Evolutionary conservation across 2,113 vertebrate genomes (phyloP).

Genomic region (Vimba vimba): DNA sequence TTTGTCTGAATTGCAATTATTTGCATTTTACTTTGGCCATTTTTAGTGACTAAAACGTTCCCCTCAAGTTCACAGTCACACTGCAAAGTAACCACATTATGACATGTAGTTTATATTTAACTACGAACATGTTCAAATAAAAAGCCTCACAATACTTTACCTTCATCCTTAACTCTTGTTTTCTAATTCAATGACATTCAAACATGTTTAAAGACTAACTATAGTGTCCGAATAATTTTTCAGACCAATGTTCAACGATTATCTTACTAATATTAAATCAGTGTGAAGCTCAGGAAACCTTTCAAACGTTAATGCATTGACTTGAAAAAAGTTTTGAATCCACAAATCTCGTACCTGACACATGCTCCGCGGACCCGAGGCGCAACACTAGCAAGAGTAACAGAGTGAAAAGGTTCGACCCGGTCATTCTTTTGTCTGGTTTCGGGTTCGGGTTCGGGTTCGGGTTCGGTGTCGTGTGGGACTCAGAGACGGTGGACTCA

Average conservation of each 20-base stretch:
- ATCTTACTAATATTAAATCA: not conserved
- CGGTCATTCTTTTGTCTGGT: not conserved
- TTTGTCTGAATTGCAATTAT: not conserved
- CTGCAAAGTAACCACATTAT: not conserved
- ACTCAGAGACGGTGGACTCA: too few species aligned
- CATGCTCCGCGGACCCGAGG: not conserved
- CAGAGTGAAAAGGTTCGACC: not conserved
- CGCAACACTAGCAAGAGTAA: not conserved
- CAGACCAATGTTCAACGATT: not conserved
- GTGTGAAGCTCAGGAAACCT: not conserved
- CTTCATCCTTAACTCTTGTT: not conserved
- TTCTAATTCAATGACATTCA: not conserved
- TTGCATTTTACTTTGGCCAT: not conserved
- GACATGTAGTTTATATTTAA: not conserved
- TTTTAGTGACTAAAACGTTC: not conserved
- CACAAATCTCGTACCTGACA: conserved; percentile 32
- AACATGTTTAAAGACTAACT: not conserved
- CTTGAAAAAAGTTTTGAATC: not conserved
- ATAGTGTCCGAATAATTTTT: not conserved
- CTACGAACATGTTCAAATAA: not conserved
- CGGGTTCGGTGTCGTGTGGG: not conserved
- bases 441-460: not conserved
- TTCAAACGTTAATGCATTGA: not conserved
- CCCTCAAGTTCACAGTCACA: not conserved
- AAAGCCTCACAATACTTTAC: not conserved